Conservation (phyloP, 2,797 vertebrate species). For the Oreochromis mossambicus region DNA sequence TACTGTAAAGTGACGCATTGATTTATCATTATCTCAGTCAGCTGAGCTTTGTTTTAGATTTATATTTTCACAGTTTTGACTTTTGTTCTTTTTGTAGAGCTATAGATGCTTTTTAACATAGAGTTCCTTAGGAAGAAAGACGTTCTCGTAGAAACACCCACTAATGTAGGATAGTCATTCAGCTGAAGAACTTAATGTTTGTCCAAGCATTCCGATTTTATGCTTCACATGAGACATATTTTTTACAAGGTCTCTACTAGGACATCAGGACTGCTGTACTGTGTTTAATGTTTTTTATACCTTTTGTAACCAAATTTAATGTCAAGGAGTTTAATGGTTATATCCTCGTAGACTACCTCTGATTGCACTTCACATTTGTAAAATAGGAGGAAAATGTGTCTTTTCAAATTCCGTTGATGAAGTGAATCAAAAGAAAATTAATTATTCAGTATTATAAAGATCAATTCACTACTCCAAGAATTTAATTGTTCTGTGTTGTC, state of each 20-base stretch:
- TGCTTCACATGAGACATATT: neutral
- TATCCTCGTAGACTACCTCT: rapidly evolving
- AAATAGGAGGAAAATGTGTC: neutral
- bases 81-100: neutral
- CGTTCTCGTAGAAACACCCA: neutral
- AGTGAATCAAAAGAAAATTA: neutral
- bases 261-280: neutral
- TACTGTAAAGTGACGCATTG: neutral
- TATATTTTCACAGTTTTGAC: neutral
- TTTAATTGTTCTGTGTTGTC: neutral
- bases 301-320: neutral
- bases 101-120: neutral
- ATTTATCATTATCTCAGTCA: neutral
- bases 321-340: neutral
- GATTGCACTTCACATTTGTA: neutral
- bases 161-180: neutral
- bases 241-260: neutral
- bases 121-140: neutral
- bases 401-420: neutral
- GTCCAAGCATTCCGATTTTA: neutral
- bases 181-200: neutral
- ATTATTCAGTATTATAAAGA: neutral
- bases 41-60: neutral
- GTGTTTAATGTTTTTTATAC: neutral
- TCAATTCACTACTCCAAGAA: neutral